These are phyloP conservation scores for Oreamnos americanus DNA, from an alignment of 2,113 vertebrate species.

Conservation along the genomic window DNA sequence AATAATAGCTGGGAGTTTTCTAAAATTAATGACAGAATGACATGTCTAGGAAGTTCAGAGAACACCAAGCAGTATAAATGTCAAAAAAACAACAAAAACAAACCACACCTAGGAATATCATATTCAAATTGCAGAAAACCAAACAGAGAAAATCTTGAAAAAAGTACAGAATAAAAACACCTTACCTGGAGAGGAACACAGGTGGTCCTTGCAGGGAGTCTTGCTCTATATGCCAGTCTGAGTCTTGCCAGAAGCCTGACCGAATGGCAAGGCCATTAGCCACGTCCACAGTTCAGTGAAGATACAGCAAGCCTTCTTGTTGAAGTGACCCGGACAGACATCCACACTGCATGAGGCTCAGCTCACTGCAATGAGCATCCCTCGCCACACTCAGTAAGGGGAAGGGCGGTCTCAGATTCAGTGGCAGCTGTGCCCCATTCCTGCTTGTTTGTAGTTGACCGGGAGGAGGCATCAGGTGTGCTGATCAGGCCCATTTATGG, in stretches of 20 bases:
- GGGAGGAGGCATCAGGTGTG: neutral
- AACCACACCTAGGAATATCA: neutral
- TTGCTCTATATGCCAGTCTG: neutral
- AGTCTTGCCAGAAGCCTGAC: neutral
- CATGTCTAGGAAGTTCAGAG: neutral
- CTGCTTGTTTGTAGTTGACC: neutral
- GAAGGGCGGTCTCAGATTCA: neutral
- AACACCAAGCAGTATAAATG: neutral
- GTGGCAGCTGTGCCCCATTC: neutral
- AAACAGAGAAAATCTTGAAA: neutral
- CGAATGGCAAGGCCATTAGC: neutral
- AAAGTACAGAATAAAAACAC: neutral
- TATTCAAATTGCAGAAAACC: neutral
- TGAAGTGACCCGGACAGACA: neutral
- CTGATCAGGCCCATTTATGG: neutral
- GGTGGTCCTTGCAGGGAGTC: neutral
- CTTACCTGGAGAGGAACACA: neutral
- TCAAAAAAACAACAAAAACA: neutral
- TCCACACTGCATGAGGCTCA: too few relatives aligned
- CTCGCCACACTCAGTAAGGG: neutral
- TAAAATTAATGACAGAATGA: neutral
- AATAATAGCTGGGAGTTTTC: neutral
- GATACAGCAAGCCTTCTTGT: neutral
- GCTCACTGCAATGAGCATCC: neutral
- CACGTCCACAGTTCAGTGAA: neutral